Evolutionary conservation across 1,140 invertebrate genomes (phyloP), one percentile per base, ranked within the genome.

Genomic region (Drosophila equinoxialis): DNA sequence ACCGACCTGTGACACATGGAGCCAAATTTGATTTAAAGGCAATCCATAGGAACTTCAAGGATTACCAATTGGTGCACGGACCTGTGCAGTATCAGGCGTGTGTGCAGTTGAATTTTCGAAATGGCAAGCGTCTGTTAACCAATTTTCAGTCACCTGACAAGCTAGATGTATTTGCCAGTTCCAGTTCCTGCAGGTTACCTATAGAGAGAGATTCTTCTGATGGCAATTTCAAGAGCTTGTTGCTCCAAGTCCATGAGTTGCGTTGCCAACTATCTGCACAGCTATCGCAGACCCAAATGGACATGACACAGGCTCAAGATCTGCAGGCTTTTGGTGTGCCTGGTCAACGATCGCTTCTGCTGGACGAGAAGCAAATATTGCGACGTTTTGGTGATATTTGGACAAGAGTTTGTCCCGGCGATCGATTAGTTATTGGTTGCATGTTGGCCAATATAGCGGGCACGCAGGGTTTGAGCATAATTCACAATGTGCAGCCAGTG

Each of bases 331-430:
- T 84, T 17, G 84, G 80, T 0, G 37, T 45, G 11, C 74, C 85
- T 2, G 68, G 61, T 3, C 60, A 73, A 58, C 81, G 84, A 0
- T 81, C 84, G 0, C 59, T 71, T 13, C 23, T 90, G 20, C 69
- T 89, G 20, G 85, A 90, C 30, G 84, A 89, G 62, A 89, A 89
- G 54, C 80, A 84, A 48, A 51, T 77, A 33, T 11, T 90, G 10
- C 71, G 71, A 0, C 80, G 84, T 6, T 75, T 71, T 4, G 85
- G 84, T 6, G 85, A 90, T 30, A 67, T 89, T 1, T 89, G 84
- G 84, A 90, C 74, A 7, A 71, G 84, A 17, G 55, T 83, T 0
- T 81, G 77, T 51, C 74, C 66, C n/a, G 77, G 75, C 0, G 42
- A 23, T 7, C 30, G 45, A 8, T 51, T 89, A 11, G 67, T 89